Evolutionary conservation across 1,140 invertebrate species (phyloP).

Genomic region (Conus betulinus): DNA sequence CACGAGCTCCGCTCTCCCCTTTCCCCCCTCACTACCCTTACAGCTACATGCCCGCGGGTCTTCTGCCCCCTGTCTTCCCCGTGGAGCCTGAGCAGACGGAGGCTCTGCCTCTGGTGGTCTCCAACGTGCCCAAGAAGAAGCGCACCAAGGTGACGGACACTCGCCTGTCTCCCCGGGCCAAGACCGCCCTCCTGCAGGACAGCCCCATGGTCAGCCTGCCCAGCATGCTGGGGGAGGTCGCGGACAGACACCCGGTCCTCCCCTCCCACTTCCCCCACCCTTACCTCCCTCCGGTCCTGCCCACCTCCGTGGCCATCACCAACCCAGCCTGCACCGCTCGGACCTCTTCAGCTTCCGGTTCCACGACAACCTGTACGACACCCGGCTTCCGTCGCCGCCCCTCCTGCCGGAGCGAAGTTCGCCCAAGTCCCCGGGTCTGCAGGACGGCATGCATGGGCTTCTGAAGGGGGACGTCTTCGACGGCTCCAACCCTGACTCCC

Average conservation of each 20-base stretch:
- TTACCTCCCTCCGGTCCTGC: constrained; percentile 85
- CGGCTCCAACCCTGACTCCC: constrained; percentile 45
- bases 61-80: constrained; percentile 80
- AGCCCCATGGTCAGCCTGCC: constrained; percentile 54
- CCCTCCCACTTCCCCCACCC: constrained; percentile 47
- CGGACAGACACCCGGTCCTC: constrained; percentile 49
- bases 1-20: constrained; percentile 49
- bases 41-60: constrained; percentile 67
- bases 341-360: constrained; percentile 86
- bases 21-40: constrained; percentile 62
- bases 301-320: constrained; percentile 94
- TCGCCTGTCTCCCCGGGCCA: constrained; percentile 86
- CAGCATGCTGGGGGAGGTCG: constrained; percentile 23
- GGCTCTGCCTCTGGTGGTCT: constrained; percentile 91
- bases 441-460: constrained; percentile 54
- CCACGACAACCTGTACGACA: constrained; percentile 78
- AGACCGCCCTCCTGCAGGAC: constrained; percentile 71
- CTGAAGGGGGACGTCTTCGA: constrained; percentile 64
- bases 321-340: constrained; percentile 96
- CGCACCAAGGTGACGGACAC: constrained; percentile 97
- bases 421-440: constrained; percentile 58
- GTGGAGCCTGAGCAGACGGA: constrained; percentile 91
- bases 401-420: constrained; percentile 62
- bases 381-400: constrained; percentile 58
- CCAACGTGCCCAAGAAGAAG: constrained; percentile 92